Evolutionary conservation across 2,888 invertebrate genomes (phyloP), one percentile per base, ranked within the genome.

Genomic region (Macrophya annulata): DNA sequence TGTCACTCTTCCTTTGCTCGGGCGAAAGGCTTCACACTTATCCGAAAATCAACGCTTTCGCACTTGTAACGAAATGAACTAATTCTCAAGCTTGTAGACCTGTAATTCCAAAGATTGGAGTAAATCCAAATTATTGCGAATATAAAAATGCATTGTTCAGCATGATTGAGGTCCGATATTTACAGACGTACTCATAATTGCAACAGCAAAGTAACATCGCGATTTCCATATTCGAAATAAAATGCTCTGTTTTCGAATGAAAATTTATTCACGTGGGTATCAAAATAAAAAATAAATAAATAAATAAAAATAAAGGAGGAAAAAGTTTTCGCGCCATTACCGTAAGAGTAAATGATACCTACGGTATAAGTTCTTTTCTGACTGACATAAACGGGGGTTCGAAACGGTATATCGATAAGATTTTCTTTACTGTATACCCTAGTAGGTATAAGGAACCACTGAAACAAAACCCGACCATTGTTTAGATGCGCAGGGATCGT

Each of bases 381-480:
- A 55, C 55, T 55, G 55, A 55, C n/a, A 31, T 31, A 31, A 31
- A 1, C 31, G 31, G n/a, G 55, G 55, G 55, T 17, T 55, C n/a
- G 55, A 55, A 55, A 55, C 55, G 55, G 8, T 55, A n/a, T 8
- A 55, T 55, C 55, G 55, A 55, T 55, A 55, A n/a, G 55, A 55
- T 55, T 55, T 55, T 55, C 55, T 55, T 55, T 55, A 55, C 55
- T 55, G 55, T 43, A 9, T 43, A 43, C 43, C 43, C 8, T n/a
- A n/a, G n/a, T n/a, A 55, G n/a, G 8, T 55, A n/a, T n/a, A 55
- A 31, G 55, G 55, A 55, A 55, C 55, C 55, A n/a, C 55, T n/a
- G 55, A 55, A 55, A 55, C 55, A 55, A 55, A n/a, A 55, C 55
- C n/a, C 8, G n/a, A n/a, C 55, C 55, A 55, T 55, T 55, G 55